Evolutionary conservation across 2,888 invertebrate genomes (phyloP).

Genomic region (Athalia circularis): DNA sequence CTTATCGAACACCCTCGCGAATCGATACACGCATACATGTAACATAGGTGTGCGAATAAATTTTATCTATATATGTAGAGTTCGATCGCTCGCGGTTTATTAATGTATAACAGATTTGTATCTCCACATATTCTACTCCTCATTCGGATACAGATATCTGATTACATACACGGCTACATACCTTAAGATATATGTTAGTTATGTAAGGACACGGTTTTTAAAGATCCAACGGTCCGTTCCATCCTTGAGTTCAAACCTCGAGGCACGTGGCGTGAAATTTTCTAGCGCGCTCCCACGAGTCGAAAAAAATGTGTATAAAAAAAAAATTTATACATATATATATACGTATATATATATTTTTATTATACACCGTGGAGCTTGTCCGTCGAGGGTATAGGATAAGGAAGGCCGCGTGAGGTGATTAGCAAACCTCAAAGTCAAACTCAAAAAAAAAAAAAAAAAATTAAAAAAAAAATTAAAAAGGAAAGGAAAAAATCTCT

Average conservation of each 20-base stretch:
- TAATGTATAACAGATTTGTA: no score
- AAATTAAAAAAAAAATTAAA: neutral
- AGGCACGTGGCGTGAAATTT: constrained; percentile 59
- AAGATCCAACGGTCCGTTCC: constrained; percentile 61
- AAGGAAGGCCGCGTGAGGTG: constrained; percentile 11
- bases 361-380: neutral
- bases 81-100: neutral
- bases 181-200: constrained; percentile 6
- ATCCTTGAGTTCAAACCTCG: constrained; percentile 66
- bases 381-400: neutral
- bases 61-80: neutral
- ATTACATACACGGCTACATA: neutral
- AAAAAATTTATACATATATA: neutral
- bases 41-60: no score
- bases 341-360: constrained; percentile 1
- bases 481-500: neutral
- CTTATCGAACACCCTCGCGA: no score
- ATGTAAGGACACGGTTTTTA: constrained; percentile 48
- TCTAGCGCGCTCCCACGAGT: constrained; percentile 52
- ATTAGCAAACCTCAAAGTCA: constrained; percentile 20
- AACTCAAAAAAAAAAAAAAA: neutral
- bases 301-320: constrained; percentile 48
- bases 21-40: no score
- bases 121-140: no score
- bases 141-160: neutral